Evolutionary conservation across 2,888 invertebrate genomes (phyloP).

Genomic region (Ectropis crepuscularia): DNA sequence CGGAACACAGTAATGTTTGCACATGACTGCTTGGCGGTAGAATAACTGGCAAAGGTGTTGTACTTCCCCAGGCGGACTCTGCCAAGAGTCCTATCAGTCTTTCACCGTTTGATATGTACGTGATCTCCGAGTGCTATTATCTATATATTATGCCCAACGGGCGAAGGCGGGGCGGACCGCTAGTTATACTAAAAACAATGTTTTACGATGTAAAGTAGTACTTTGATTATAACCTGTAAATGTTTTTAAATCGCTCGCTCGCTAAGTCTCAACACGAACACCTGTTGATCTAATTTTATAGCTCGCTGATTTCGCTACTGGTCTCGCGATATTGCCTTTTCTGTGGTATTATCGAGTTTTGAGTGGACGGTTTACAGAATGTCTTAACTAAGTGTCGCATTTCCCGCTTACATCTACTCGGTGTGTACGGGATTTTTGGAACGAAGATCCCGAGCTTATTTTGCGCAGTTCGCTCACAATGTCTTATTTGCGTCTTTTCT

Average conservation of each 20-base stretch:
- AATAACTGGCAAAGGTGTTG: no score
- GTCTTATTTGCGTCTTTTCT: no score
- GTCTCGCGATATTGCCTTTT: conserved; percentile 25
- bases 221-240: no score
- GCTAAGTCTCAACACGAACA: conserved; percentile 19
- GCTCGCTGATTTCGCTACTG: conserved; percentile 24
- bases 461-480: no score
- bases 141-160: not conserved
- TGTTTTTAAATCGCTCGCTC: conserved; percentile 17
- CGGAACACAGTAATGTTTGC: no score
- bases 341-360: conserved; percentile 4
- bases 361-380: not conserved
- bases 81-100: no score
- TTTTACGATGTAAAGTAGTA: conserved; percentile 1
- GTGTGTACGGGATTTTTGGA: no score
- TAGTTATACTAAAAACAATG: not conserved
- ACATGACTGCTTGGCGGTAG: no score
- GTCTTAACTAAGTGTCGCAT: not conserved
- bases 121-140: not conserved
- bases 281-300: conserved; percentile 35
- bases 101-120: no score
- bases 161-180: no score
- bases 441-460: no score
- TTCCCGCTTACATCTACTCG: not conserved
- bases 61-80: no score